phyloP scores from a whole-genome alignment of 1,140 invertebrate genomes.

The Atta cephalotes region DNA sequence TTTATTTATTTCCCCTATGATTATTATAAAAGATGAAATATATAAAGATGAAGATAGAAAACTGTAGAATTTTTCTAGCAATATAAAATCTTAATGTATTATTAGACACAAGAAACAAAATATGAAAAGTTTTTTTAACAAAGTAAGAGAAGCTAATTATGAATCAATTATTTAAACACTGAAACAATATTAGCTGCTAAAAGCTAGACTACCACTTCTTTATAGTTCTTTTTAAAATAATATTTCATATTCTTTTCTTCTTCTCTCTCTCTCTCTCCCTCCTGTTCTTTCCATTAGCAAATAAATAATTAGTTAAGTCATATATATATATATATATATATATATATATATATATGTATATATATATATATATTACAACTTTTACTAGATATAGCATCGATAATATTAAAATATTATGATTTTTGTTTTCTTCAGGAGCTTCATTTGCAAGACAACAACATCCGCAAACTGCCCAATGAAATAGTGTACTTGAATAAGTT shows the following conservation, averaged over 20 bases:
- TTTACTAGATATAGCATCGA: background rate
- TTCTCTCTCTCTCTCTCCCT: background rate
- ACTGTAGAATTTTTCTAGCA: background rate
- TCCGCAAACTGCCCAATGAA: constrained; percentile 89
- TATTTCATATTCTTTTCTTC: too few relatives aligned
- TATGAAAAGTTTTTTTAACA: background rate
- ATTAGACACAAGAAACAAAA: background rate
- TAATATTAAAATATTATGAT: constrained; percentile 22
- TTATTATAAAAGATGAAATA: background rate
- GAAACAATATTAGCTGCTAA: background rate
- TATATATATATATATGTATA: constrained; percentile 3
- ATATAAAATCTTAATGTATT: background rate
- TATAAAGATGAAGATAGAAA: background rate
- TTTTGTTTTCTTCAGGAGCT: constrained; percentile 87
- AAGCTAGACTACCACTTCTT: background rate
- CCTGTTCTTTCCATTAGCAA: background rate
- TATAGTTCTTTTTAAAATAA: background rate
- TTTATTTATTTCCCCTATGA: background rate
- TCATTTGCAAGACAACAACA: constrained; percentile 89
- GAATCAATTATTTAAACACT: background rate
- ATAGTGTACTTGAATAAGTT: constrained; percentile 89
- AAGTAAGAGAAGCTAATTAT: background rate
- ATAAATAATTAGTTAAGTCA: background rate
- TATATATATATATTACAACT: background rate
- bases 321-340: background rate